These are phyloP conservation scores for Corbicula japonica DNA, from an alignment of 2,888 invertebrate species.

Conservation along the genomic window DNA sequence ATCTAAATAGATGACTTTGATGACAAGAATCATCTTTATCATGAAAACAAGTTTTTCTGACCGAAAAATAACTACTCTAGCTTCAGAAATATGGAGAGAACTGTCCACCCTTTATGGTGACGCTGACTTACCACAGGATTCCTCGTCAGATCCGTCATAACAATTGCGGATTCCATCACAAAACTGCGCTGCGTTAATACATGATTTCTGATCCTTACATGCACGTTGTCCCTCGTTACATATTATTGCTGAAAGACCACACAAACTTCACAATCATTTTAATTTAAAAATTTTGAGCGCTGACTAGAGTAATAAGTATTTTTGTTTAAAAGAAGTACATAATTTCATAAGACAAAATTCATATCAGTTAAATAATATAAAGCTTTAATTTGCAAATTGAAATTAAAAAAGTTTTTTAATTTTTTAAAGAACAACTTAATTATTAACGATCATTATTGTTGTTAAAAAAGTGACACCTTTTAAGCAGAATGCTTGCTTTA, in stretches of 20 bases:
- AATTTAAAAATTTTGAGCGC: neutral
- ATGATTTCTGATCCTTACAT: constrained; percentile 91
- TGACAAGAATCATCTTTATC: too few relatives aligned
- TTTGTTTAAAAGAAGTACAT: neutral
- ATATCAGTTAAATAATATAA: neutral
- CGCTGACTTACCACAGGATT: constrained; percentile 66
- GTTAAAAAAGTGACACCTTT: too few relatives aligned
- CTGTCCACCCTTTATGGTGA: too few relatives aligned
- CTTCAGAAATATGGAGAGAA: too few relatives aligned
- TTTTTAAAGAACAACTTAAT: too few relatives aligned
- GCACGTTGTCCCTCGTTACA: constrained; percentile 97
- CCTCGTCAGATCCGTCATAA: constrained; percentile 91
- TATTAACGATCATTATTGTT: too few relatives aligned
- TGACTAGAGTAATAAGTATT: neutral
- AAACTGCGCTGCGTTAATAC: constrained; percentile 92
- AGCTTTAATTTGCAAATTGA: neutral
- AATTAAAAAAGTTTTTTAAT: neutral
- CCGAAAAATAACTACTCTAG: too few relatives aligned
- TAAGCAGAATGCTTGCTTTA: too few relatives aligned
- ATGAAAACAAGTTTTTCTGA: too few relatives aligned
- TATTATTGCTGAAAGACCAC: constrained; percentile 87
- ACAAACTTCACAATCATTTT: constrained; percentile 83
- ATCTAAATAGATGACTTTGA: too few relatives aligned
- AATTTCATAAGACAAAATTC: neutral
- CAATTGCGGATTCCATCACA: constrained; percentile 96